Conservation (phyloP, 2,797 vertebrate species). For the Aldrovandia affinis region DNA sequence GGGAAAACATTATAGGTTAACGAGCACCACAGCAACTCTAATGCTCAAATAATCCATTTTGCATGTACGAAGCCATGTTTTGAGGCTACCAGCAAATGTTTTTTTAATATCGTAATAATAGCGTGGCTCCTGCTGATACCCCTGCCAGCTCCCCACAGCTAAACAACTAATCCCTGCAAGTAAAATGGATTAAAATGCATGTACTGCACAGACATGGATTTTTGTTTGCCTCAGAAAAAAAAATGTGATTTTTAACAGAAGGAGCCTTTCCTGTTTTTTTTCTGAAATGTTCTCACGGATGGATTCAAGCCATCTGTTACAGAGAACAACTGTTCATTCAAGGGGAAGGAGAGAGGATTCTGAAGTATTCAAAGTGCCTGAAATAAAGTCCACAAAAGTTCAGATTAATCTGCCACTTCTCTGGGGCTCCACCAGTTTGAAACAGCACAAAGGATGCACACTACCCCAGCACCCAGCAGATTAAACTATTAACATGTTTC, state of each 20-base stretch:
- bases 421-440: slow-evolving; percentile 7
- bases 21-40: slow-evolving; percentile 9
- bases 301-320: slow-evolving; percentile 16
- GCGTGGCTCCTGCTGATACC: not conserved
- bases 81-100: not conserved
- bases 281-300: not conserved
- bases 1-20: not conserved
- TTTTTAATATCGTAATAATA: slow-evolving; percentile 4
- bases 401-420: slow-evolving; percentile 11
- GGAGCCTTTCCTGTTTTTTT: not conserved
- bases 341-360: slow-evolving; percentile 19
- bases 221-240: not conserved
- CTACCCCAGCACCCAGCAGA: slow-evolving; percentile 13
- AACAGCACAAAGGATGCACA: slow-evolving; percentile 19
- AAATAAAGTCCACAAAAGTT: slow-evolving; percentile 14
- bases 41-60: slow-evolving; percentile 12
- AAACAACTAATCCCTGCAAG: not conserved
- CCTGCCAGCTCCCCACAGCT: not conserved
- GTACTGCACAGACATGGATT: not conserved
- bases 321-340: slow-evolving; percentile 10
- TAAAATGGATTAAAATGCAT: not conserved
- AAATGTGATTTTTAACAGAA: slow-evolving; percentile 1
- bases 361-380: not conserved
- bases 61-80: not conserved
- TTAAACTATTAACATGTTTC: slow-evolving; percentile 40